Conservation (phyloP, 2,113 vertebrate genomes). For the Chinchilla lanigera region DNA sequence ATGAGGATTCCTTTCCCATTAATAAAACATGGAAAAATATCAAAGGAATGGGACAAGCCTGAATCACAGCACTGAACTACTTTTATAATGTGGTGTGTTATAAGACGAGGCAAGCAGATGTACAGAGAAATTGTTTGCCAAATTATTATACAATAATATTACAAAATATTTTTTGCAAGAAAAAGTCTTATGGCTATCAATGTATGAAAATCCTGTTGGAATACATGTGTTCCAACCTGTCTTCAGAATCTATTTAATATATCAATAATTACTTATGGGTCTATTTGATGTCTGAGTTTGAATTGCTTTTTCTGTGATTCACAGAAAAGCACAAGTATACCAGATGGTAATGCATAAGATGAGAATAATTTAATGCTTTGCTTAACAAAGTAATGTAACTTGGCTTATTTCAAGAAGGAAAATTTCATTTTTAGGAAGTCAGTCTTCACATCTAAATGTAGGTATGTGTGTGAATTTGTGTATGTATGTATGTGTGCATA, state of each 20-base stretch:
- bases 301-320: conserved; percentile 69
- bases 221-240: conserved; percentile 74
- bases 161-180: conserved; percentile 73
- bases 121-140: conserved; percentile 54
- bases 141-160: conserved; percentile 70
- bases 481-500: neutral
- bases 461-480: neutral
- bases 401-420: conserved; percentile 58
- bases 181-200: conserved; percentile 59
- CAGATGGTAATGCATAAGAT: conserved; percentile 71
- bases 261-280: conserved; percentile 65
- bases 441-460: conserved; percentile 52
- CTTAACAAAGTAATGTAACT: conserved; percentile 71
- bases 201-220: conserved; percentile 64
- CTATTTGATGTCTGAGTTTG: conserved; percentile 68
- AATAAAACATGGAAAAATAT: conserved; percentile 72
- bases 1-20: conserved; percentile 70
- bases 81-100: conserved; percentile 47
- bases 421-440: conserved; percentile 52
- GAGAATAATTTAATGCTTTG: conserved; percentile 69
- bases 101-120: conserved; percentile 68
- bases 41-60: conserved; percentile 40
- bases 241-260: conserved; percentile 71
- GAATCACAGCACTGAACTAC: conserved; percentile 59
- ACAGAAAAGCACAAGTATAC: conserved; percentile 67